Percentiles rank a stretch among this genome's conserved stretches.
Evolutionary conservation across 2,797 vertebrate species (phyloP).

Genomic region (Halcyon badia): DNA sequence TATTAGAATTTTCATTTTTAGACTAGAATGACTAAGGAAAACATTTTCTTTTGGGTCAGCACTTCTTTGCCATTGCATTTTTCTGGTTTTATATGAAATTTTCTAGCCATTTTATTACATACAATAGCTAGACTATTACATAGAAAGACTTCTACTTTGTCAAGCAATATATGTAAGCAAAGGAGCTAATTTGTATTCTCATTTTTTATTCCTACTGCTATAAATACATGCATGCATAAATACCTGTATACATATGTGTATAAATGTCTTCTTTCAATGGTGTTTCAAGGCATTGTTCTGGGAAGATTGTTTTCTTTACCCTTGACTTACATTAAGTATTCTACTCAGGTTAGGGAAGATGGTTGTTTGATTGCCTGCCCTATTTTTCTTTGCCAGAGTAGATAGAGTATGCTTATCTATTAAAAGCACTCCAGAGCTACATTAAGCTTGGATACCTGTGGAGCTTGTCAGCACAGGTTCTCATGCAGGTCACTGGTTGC

Average conservation of each 20-base stretch:
- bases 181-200: neutral
- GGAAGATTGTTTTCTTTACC: slow-evolving; percentile 68
- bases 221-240: neutral
- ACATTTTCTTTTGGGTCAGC: neutral
- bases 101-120: neutral
- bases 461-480: slow-evolving; percentile 75
- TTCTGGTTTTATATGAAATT: neutral
- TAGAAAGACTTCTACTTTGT: neutral
- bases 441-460: slow-evolving; percentile 79
- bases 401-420: slow-evolving; percentile 78
- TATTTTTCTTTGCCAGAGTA: slow-evolving; percentile 77
- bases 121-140: neutral
- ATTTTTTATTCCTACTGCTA: neutral
- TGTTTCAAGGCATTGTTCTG: neutral
- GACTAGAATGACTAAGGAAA: neutral
- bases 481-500: slow-evolving; percentile 75
- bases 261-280: neutral
- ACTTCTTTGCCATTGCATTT: neutral
- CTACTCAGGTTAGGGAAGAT: slow-evolving; percentile 73
- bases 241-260: rapidly evolving
- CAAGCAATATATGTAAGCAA: neutral
- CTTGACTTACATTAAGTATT: slow-evolving; percentile 77
- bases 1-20: neutral
- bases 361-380: slow-evolving; percentile 73
- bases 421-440: slow-evolving; percentile 74